Conservation (phyloP, 2,797 vertebrate species). For the Dendrocincla tyrannina region DNA sequence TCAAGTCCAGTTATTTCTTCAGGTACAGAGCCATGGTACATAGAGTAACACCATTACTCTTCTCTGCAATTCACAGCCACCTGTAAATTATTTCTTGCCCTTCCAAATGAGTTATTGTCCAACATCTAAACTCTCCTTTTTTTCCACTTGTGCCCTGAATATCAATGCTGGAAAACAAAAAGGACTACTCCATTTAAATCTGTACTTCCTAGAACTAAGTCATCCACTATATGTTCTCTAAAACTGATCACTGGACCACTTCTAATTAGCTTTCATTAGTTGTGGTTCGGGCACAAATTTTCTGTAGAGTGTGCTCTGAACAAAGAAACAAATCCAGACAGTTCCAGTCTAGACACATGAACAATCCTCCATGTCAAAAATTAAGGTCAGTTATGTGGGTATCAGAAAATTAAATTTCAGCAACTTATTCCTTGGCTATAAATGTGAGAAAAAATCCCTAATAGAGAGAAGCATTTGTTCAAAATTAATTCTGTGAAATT, state of each 20-base stretch:
- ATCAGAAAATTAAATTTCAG: neutral
- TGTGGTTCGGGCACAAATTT: neutral
- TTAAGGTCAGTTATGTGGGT: neutral
- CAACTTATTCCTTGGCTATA: neutral
- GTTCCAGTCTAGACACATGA: neutral
- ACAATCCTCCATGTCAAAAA: neutral
- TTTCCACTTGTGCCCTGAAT: slow-evolving; percentile 15
- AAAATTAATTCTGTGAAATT: slow-evolving; percentile 1
- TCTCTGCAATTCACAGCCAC: slow-evolving; percentile 49
- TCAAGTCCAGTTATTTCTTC: slow-evolving; percentile 68
- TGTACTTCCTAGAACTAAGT: neutral
- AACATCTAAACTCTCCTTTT: neutral
- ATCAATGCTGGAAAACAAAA: neutral
- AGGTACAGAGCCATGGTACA: slow-evolving; percentile 40
- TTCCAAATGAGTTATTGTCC: slow-evolving; percentile 58
- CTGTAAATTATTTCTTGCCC: slow-evolving; percentile 62
- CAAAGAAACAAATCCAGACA: neutral
- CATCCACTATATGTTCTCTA: neutral
- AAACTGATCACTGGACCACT: neutral
- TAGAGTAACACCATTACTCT: slow-evolving; percentile 63
- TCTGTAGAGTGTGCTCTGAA: neutral
- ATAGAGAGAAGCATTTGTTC: neutral
- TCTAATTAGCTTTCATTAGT: neutral
- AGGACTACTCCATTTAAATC: neutral
- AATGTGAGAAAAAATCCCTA: neutral